phyloP scores from a whole-genome alignment of 2,113 vertebrate species.

The Alouatta palliata region DNA sequence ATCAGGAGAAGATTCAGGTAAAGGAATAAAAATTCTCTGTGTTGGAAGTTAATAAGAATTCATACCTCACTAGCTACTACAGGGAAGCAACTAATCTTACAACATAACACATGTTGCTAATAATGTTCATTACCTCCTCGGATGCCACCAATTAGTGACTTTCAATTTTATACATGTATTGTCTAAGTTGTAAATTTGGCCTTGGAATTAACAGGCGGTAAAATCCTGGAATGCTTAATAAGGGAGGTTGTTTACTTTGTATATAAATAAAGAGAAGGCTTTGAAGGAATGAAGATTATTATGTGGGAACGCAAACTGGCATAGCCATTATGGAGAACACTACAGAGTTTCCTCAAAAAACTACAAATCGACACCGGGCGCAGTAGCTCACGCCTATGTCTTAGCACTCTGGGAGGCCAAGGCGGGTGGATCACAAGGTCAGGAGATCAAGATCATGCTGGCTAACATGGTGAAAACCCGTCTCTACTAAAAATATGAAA shows the following conservation, averaged over 20 bases:
- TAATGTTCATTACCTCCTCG: constrained; percentile 14
- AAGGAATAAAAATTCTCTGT: background rate
- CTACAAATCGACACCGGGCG: background rate
- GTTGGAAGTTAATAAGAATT: constrained; percentile 28
- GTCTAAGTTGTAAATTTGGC: constrained; percentile 43
- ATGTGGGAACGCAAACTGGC: background rate
- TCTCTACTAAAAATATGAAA: too few relatives aligned
- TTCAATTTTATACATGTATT: constrained; percentile 35
- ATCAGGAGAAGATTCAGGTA: background rate
- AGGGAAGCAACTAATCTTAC: background rate
- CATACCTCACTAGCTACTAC: background rate
- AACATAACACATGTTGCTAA: constrained; percentile 13
- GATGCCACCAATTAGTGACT: background rate
- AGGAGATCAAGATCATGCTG: too few relatives aligned
- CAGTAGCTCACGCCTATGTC: background rate
- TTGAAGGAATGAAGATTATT: background rate
- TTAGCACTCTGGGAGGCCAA: too few relatives aligned
- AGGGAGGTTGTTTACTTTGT: constrained; percentile 38
- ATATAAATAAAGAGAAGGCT: background rate
- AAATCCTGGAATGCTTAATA: background rate
- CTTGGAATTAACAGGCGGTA: constrained; percentile 8
- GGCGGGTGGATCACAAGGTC: too few relatives aligned
- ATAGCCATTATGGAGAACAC: background rate
- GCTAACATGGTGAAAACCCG: too few relatives aligned
- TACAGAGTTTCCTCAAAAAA: background rate